These are phyloP conservation scores for Scyliorhinus canicula DNA, from an alignment of 2,797 vertebrate genomes.

Conservation along the genomic window DNA sequence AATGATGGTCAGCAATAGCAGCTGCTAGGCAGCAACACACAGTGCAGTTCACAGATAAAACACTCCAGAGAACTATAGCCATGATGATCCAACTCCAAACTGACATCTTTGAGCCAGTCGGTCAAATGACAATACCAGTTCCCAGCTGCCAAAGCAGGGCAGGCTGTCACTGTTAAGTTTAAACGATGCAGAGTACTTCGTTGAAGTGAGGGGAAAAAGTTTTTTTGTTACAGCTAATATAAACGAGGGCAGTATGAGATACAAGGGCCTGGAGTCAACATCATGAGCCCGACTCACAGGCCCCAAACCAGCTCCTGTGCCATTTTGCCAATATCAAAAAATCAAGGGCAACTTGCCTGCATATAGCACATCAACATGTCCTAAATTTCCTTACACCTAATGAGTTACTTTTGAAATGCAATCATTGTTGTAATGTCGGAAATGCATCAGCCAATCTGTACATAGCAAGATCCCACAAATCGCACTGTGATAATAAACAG, in stretches of 20 bases:
- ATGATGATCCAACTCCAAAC: background rate
- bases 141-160: background rate
- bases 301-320: background rate
- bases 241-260: background rate
- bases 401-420: background rate
- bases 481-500: background rate
- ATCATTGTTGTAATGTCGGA: background rate
- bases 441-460: background rate
- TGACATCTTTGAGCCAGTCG: background rate
- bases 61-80: background rate
- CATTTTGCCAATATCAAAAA: background rate
- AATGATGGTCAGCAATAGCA: background rate
- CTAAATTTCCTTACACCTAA: background rate
- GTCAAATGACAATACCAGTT: background rate
- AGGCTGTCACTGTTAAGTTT: background rate
- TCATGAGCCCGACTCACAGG: background rate
- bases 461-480: background rate
- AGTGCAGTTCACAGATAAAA: background rate
- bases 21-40: background rate
- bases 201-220: background rate
- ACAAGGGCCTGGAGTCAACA: background rate
- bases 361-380: background rate
- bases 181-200: background rate
- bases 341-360: background rate
- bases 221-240: background rate